phyloP scores from a whole-genome alignment of 2,113 vertebrate genomes.

The Mungos mungo region DNA sequence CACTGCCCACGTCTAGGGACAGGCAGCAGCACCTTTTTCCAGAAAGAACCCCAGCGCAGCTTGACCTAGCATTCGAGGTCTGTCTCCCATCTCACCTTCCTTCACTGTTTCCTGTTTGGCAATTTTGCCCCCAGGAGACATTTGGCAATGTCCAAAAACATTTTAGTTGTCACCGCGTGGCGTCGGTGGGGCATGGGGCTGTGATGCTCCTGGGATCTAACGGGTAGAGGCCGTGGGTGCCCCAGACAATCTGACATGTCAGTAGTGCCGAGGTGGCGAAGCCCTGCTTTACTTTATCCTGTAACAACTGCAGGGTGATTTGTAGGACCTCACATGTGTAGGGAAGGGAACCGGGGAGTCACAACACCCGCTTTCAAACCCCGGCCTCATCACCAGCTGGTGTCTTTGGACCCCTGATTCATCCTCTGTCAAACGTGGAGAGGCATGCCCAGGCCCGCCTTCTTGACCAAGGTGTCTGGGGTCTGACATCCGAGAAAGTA shows the following conservation, averaged over 20 bases:
- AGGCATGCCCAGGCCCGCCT: not conserved
- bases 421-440: not conserved
- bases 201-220: not conserved
- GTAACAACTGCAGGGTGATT: not conserved
- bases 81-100: not conserved
- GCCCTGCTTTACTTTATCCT: not conserved
- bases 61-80: not conserved
- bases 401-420: not conserved
- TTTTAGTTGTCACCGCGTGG: not conserved
- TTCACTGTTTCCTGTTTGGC: not conserved
- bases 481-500: not conserved
- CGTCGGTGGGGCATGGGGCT: not conserved
- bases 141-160: not conserved
- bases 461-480: not conserved
- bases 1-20: not conserved
- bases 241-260: not conserved
- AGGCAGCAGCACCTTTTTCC: not conserved
- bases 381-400: not conserved
- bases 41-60: not conserved
- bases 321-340: not conserved
- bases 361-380: not conserved
- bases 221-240: not conserved
- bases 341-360: not conserved
- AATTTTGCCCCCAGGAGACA: not conserved
- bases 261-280: not conserved